A percentile compares a stretch with the other conserved stretches of the same genome.
These are phyloP conservation scores for Drosophila bipectinata DNA, from an alignment of 1,140 invertebrate species.

Conservation along the genomic window DNA sequence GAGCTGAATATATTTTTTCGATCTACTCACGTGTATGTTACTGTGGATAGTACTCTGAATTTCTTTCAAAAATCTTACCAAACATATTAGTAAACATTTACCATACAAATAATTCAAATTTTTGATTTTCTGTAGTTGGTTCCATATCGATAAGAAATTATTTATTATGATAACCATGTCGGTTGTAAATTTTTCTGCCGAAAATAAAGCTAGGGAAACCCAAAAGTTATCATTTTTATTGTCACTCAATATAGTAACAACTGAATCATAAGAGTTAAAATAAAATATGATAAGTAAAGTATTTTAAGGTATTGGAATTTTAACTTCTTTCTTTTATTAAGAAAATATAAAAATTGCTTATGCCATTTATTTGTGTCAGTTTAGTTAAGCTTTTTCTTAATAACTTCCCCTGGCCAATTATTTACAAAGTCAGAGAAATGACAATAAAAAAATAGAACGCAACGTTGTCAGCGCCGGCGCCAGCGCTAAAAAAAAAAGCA, in stretches of 20 bases:
- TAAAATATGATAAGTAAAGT: background rate
- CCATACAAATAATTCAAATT: background rate
- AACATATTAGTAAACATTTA: background rate
- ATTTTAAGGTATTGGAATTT: background rate
- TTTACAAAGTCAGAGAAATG: constrained; percentile 10
- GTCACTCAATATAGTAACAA: constrained; percentile 13
- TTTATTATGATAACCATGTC: constrained; percentile 7
- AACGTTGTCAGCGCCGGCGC: constrained; percentile 45
- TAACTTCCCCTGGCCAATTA: constrained; percentile 11
- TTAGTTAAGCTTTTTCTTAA: constrained; percentile 21
- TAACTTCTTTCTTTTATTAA: background rate
- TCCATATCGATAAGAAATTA: constrained; percentile 10
- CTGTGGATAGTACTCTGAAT: background rate
- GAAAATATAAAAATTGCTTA: constrained; percentile 18
- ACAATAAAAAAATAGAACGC: constrained; percentile 32
- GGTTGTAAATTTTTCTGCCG: constrained; percentile 11
- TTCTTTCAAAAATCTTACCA: background rate
- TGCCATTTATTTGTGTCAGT: constrained; percentile 28
- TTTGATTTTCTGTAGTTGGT: background rate
- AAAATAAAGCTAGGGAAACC: constrained; percentile 23
- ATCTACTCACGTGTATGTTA: background rate
- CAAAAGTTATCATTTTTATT: constrained; percentile 23
- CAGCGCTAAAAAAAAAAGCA: constrained; percentile 19
- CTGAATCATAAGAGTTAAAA: constrained; percentile 14
- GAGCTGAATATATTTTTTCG: background rate